Base-by-base conservation (phyloP, 2,888 invertebrate genomes). In the Seladonia tumulorum region DNA sequence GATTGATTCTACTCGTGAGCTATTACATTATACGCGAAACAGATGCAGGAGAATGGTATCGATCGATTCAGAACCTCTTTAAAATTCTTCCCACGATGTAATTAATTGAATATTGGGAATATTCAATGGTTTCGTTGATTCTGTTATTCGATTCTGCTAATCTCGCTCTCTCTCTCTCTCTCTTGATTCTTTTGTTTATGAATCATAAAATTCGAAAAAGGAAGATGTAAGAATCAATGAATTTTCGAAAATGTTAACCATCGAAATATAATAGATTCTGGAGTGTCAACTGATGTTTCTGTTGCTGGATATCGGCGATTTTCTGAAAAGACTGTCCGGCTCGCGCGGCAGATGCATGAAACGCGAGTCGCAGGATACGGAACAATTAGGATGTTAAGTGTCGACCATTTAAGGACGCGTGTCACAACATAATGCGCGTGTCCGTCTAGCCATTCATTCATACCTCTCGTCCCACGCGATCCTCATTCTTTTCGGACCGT, bases 361-460 rank as follows among this genome's bases (percentile, higher is more conserved):
- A 73, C 71, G 68, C 45, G 68, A 35, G 68, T 35, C 57, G 35
- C 77, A 72, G 73, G 72, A 71, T 85, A 83, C 79, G 76, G 72
- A 74, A 84, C 86, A 87, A 89, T 88, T 90, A 90, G 86, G 85
- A 88, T 80, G 90, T 90, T 85, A 86, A 90, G 78, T 86, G 81
- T 79, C 80, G 81, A 68, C 79, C 76, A 77, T 83, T 81, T 83
- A 85, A 87, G 86, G 85, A 85, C 86, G 82, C 83, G 78, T 81
- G 84, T 88, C 87, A 89, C 85, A 84, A 84, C 80, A 84, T 75
- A 86, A 87, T 83, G 81, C 86, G 71, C 81, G 76, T 83, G 86
- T 85, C 83, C 81, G 85, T 86, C 88, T 86, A 86, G 83, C 81
- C 84, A 73, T 89, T 85, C 88, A 80, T 79, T 82, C 88, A 76